Conservation (phyloP, 2,888 invertebrate species). For the Acanthacorydalis orientalis region DNA sequence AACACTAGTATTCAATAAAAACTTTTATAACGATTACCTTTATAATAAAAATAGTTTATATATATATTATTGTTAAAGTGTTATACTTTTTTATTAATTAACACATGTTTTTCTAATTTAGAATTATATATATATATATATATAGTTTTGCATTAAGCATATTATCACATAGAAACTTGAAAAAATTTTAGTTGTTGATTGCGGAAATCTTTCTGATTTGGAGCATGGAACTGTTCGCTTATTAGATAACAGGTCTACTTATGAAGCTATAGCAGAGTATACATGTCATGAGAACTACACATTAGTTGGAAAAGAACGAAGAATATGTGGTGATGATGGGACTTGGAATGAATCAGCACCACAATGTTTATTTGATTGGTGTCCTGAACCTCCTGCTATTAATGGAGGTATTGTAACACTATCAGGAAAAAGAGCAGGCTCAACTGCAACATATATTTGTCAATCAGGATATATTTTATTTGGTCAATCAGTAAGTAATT, state of each 20-base stretch:
- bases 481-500: constrained; percentile 52
- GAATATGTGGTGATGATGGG: constrained; percentile 57
- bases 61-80: no score
- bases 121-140: no score
- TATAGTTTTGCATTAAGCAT: no score
- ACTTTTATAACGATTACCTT: no score
- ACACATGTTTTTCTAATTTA: no score
- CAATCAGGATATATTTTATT: constrained; percentile 70
- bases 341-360: constrained; percentile 65
- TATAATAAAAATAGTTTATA: no score
- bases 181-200: constrained; percentile 55
- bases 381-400: constrained; percentile 65
- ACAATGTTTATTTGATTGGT: constrained; percentile 74
- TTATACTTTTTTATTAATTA: no score
- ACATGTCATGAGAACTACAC: constrained; percentile 75
- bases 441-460: constrained; percentile 64
- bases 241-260: constrained; percentile 55
- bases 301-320: constrained; percentile 51
- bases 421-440: constrained; percentile 61
- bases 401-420: constrained; percentile 56
- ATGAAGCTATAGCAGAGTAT: constrained; percentile 60
- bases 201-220: constrained; percentile 48
- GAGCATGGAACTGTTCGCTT: constrained; percentile 56
- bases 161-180: no score
- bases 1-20: no score